These are phyloP conservation scores for Drosophila vallismaia DNA, from an alignment of 2,888 invertebrate species.

Conservation along the genomic window DNA sequence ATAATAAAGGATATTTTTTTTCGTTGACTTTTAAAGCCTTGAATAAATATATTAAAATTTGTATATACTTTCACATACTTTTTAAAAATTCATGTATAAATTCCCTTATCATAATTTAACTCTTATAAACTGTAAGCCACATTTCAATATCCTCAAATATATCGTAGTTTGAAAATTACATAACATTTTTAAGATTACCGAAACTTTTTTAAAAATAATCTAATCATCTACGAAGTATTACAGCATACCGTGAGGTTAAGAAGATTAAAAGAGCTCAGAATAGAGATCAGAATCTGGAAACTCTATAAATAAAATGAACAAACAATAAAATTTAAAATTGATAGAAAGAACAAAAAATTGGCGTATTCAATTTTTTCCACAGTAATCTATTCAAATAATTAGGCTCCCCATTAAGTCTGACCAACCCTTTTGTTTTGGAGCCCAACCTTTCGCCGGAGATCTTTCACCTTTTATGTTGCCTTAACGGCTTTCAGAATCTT, in stretches of 20 bases:
- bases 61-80: neutral
- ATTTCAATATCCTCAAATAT: conserved; percentile 12
- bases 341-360: neutral
- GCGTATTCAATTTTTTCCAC: neutral
- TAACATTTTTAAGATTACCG: conserved; percentile 11
- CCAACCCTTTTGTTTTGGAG: conserved; percentile 21
- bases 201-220: conserved; percentile 4
- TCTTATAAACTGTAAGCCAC: neutral
- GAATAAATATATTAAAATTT: neutral
- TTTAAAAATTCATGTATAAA: neutral
- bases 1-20: neutral
- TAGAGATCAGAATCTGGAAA: neutral
- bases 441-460: conserved; percentile 36
- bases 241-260: conserved; percentile 1
- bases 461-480: conserved; percentile 52
- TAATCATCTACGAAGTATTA: neutral
- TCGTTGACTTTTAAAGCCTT: neutral
- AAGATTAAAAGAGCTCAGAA: conserved; percentile 14
- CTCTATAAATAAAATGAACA: neutral
- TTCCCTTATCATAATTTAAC: neutral
- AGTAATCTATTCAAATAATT: conserved; percentile 16
- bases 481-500: conserved; percentile 27
- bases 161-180: conserved; percentile 1
- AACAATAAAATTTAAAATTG: neutral
- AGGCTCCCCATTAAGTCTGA: conserved; percentile 1